Conservation (phyloP, 2,113 vertebrate species). For the Oryzias curvinotus region DNA sequence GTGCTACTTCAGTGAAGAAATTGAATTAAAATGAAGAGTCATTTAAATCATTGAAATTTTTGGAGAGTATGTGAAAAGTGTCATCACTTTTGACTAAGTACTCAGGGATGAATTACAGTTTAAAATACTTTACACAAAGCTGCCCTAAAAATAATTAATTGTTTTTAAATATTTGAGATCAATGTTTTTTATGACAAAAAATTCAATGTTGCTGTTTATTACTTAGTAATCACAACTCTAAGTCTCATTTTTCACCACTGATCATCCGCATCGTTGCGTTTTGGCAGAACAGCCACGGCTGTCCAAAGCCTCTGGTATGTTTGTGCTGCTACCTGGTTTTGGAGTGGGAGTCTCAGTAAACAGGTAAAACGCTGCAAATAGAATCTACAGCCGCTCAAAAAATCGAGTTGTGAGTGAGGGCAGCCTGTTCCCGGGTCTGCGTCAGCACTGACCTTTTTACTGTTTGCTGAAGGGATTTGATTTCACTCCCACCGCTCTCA, state of each 20-base stretch:
- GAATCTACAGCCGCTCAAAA: conserved; percentile 64
- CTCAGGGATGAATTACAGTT: too few relatives aligned
- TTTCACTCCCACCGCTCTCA: conserved; percentile 67
- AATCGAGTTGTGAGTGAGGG: conserved; percentile 66
- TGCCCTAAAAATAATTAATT: too few relatives aligned
- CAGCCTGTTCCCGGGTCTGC: conserved; percentile 59
- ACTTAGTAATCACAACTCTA: too few relatives aligned
- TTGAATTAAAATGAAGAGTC: too few relatives aligned
- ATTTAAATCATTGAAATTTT: too few relatives aligned
- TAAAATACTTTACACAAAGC: too few relatives aligned
- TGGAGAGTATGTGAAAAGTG: too few relatives aligned
- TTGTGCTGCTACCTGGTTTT: conserved; percentile 69
- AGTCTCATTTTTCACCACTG: conserved; percentile 1
- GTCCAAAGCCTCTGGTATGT: conserved; percentile 67
- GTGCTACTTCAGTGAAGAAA: too few relatives aligned
- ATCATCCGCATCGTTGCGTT: conserved; percentile 30
- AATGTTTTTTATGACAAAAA: too few relatives aligned
- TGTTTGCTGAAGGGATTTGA: conserved; percentile 80
- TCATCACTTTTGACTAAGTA: too few relatives aligned
- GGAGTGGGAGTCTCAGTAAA: conserved; percentile 68
- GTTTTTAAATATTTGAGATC: too few relatives aligned
- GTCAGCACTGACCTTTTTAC: conserved; percentile 81
- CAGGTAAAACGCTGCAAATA: conserved; percentile 77
- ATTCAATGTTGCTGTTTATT: too few relatives aligned
- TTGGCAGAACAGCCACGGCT: conserved; percentile 57